A percentile compares a stretch with the other conserved stretches of the same genome.
These are phyloP conservation scores for Plebejus melissa DNA, from an alignment of 2,888 invertebrate species.

Conservation along the genomic window DNA sequence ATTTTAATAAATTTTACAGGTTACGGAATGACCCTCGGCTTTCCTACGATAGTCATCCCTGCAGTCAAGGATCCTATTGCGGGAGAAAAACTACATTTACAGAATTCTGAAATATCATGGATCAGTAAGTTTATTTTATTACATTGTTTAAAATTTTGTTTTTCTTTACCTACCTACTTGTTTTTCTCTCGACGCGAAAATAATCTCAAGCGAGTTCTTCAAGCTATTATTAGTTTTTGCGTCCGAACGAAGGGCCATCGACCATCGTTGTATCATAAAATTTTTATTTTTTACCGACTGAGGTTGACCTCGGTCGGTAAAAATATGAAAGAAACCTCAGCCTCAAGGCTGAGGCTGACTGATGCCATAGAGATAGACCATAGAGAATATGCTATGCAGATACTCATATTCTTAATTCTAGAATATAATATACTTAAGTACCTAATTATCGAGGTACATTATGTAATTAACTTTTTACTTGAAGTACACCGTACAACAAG, in stretches of 20 bases:
- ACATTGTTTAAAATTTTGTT: background rate
- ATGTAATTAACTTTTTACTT: too few relatives aligned
- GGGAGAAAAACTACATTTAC: slow-evolving; percentile 70
- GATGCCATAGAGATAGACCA: too few relatives aligned
- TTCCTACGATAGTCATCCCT: slow-evolving; percentile 89
- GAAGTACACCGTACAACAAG: too few relatives aligned
- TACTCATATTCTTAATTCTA: too few relatives aligned
- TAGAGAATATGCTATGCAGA: too few relatives aligned
- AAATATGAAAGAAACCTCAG: too few relatives aligned
- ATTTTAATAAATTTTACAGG: slow-evolving; percentile 53
- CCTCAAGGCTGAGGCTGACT: too few relatives aligned
- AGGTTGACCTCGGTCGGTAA: too few relatives aligned
- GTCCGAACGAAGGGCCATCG: background rate
- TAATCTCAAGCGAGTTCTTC: background rate
- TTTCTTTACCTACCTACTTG: background rate
- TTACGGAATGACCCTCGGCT: slow-evolving; percentile 90
- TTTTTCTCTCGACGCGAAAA: background rate
- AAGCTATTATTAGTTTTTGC: background rate
- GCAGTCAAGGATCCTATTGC: slow-evolving; percentile 79
- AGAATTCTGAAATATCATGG: slow-evolving; percentile 84
- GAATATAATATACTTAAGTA: too few relatives aligned
- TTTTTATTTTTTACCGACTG: background rate
- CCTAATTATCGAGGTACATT: too few relatives aligned
- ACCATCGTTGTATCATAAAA: background rate
- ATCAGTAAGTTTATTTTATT: slow-evolving; percentile 78